A percentile compares a stretch with the other conserved stretches of the same genome.
phyloP scores from a whole-genome alignment of 2,797 vertebrate genomes.

The Delichon dasypus region DNA sequence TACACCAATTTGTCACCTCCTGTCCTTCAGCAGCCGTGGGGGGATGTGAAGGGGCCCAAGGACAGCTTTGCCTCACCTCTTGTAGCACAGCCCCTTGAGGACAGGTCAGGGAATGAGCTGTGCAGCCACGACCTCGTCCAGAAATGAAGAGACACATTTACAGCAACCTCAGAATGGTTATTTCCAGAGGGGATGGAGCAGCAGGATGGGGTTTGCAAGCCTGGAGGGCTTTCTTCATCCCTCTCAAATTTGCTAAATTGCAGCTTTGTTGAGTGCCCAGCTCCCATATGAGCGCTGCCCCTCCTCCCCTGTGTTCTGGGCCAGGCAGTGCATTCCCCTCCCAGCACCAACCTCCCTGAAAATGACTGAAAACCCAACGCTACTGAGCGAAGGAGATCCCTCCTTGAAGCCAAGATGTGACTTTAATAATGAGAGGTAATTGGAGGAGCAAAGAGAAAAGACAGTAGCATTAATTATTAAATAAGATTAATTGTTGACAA shows the following conservation, averaged over 20 bases:
- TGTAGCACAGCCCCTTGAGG: neutral
- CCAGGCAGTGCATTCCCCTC: neutral
- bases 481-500: neutral
- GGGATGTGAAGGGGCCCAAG: neutral
- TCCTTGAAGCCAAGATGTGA: neutral
- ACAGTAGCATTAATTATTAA: neutral
- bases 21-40: neutral
- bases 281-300: rapidly evolving
- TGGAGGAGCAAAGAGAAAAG: neutral
- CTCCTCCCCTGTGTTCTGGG: neutral
- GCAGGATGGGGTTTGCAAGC: neutral
- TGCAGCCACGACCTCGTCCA: rapidly evolving
- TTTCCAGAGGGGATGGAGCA: neutral
- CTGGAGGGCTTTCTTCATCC: too few species aligned
- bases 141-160: neutral
- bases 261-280: neutral
- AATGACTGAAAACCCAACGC: neutral
- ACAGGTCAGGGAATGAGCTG: neutral
- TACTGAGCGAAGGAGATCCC: neutral
- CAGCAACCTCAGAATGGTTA: neutral
- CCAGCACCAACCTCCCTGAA: neutral
- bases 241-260: neutral
- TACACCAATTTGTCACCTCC: neutral
- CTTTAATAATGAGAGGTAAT: neutral
- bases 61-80: neutral